These are phyloP conservation scores for Aphyosemion australe DNA, from an alignment of 2,113 vertebrate species.

Conservation along the genomic window DNA sequence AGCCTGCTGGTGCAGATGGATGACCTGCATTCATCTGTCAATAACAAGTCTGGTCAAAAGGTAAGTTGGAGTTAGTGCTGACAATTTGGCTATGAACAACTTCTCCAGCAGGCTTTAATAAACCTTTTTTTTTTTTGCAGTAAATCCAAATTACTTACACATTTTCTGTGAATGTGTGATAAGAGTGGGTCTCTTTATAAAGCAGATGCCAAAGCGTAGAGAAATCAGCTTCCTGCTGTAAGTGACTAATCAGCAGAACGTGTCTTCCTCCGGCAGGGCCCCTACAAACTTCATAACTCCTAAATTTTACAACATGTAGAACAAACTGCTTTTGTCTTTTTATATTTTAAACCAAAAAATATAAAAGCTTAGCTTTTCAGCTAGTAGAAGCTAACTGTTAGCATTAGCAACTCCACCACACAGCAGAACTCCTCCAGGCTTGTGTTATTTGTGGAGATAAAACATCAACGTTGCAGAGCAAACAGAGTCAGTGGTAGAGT, in stretches of 20 bases:
- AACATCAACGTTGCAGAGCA: too few species aligned
- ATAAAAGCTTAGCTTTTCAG: too few species aligned
- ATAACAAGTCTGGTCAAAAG: slow-evolving; percentile 39
- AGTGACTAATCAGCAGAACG: slow-evolving; percentile 14
- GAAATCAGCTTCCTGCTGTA: not conserved
- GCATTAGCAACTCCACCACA: too few species aligned
- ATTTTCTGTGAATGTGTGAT: slow-evolving; percentile 20
- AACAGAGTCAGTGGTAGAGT: too few species aligned
- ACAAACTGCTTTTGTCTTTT: not conserved
- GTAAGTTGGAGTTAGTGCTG: not conserved
- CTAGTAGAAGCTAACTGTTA: too few species aligned
- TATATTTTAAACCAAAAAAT: too few species aligned
- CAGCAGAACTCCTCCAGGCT: too few species aligned
- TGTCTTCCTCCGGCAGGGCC: not conserved
- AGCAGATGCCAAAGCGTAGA: not conserved
- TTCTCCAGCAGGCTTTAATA: too few species aligned
- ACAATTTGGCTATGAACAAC: too few species aligned
- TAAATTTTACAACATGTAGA: slow-evolving; percentile 1
- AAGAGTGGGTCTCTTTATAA: not conserved
- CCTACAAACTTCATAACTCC: not conserved
- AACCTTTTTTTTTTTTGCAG: not conserved
- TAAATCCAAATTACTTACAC: too few species aligned
- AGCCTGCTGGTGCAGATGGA: slow-evolving; percentile 52
- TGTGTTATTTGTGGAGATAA: too few species aligned
- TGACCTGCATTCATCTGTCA: slow-evolving; percentile 50